These are phyloP conservation scores for Liolophura sinensis DNA, from an alignment of 1,140 invertebrate species.

Conservation along the genomic window DNA sequence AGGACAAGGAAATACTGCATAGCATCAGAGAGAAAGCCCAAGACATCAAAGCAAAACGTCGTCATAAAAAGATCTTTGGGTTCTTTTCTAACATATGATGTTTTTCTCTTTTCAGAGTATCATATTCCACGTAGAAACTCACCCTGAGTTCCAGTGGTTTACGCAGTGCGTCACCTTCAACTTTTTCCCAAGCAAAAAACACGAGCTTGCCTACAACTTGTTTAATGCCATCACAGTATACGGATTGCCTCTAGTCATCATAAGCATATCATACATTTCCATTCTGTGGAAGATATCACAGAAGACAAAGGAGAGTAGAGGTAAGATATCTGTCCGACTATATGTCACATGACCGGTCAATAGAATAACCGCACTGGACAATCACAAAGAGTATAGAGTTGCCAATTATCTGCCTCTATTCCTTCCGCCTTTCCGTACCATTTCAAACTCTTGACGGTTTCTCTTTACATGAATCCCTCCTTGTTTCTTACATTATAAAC, in stretches of 20 bases:
- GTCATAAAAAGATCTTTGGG: background rate
- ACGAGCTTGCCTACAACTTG: constrained; percentile 76
- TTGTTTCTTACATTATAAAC: too few relatives aligned
- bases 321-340: constrained; percentile 50
- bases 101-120: constrained; percentile 65
- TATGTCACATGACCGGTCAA: too few relatives aligned
- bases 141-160: constrained; percentile 70
- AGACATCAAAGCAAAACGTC: too few relatives aligned
- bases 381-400: too few relatives aligned
- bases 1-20: too few relatives aligned
- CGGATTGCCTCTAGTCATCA: constrained; percentile 78
- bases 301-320: constrained; percentile 70
- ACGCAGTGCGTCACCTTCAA: constrained; percentile 79
- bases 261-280: constrained; percentile 83
- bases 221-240: constrained; percentile 82
- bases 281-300: constrained; percentile 77
- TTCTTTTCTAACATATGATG: background rate
- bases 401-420: too few relatives aligned
- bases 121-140: constrained; percentile 72
- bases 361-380: too few relatives aligned
- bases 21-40: too few relatives aligned
- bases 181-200: constrained; percentile 66
- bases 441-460: too few relatives aligned
- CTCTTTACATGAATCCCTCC: too few relatives aligned
- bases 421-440: too few relatives aligned